A percentile compares a stretch with the other conserved stretches of the same genome.
Evolutionary conservation across 2,888 invertebrate species (phyloP).

Genomic region (Drosophila fulvimacula): DNA sequence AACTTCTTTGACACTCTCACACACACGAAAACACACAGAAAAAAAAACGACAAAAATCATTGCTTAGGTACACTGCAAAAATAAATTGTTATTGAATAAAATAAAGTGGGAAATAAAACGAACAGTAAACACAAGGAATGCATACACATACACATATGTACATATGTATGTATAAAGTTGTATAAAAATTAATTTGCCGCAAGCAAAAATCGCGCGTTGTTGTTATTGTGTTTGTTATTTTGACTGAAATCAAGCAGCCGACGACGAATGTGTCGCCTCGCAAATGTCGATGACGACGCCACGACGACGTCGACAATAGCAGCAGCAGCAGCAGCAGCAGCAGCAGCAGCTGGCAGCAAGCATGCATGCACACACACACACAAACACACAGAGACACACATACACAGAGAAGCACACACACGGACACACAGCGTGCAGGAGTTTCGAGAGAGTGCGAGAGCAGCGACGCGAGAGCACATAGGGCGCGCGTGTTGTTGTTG

Average conservation of each 20-base stretch:
- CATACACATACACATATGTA: not conserved
- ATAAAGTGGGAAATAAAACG: not conserved
- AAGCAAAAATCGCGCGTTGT: conserved; percentile 46
- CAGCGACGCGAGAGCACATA: conserved; percentile 24
- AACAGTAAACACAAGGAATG: conserved; percentile 7
- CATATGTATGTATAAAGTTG: not conserved
- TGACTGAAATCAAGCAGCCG: conserved; percentile 45
- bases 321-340: conserved; percentile 26
- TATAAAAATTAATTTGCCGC: conserved; percentile 40
- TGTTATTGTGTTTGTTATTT: conserved; percentile 59
- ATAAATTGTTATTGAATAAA: conserved; percentile 32
- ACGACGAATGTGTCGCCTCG: conserved; percentile 60
- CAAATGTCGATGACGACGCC: conserved; percentile 53
- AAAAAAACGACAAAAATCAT: conserved; percentile 22
- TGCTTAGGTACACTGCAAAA: conserved; percentile 39
- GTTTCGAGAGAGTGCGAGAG: conserved; percentile 13
- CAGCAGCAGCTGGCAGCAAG: conserved; percentile 29
- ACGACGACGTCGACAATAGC: conserved; percentile 17
- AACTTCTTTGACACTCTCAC: conserved; percentile 6
- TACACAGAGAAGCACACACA: conserved; percentile 12
- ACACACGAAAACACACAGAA: not conserved
- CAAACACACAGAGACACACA: conserved; percentile 10
- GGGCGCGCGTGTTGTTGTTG: conserved; percentile 33
- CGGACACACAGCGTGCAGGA: conserved; percentile 18
- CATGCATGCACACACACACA: conserved; percentile 34